Evolutionary conservation across 2,113 vertebrate genomes (phyloP), one percentile per base, ranked within the genome.

Genomic region (Octodon degus): DNA sequence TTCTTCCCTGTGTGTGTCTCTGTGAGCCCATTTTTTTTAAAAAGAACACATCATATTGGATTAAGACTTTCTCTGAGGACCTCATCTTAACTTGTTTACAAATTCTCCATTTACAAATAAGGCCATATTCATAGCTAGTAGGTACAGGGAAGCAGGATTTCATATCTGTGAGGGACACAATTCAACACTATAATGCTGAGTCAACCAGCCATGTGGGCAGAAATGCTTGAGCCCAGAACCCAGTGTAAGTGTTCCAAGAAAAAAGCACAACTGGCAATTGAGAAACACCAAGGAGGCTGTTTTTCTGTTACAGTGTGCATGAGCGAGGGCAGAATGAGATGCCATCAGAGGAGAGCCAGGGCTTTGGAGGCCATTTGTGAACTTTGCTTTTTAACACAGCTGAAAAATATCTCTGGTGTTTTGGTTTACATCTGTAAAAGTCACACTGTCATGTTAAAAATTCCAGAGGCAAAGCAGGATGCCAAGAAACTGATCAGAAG

Each of bases 71-170:
- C 34, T n/a, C 24, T 16, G 77, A 79, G 50, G n/a, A 86, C 47
- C n/a, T 82, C 17, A 55, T 34, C 37, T 96, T 86, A 67, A 89
- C 22, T 89, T 62, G 80, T 50, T 82, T 58, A 55, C 16, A 72
- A 55, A 34, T 91, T 53, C 16, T 63, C 17, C 80, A 30, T 93
- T 89, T 95, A n/a, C 47, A 68, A 60, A 53, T 72, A 86, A 86
- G 37, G 1, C n/a, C 53, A 79, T 5, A 34, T 67, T 93, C 43
- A 43, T 14, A 67, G n/a, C 1, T 30, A 43, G 16, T 40, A 40
- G 40, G 40, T 7, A 8, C n/a, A 25, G 27, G 34, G 47, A 84
- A 37, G 74, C 55, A 85, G 60, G 43, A 30, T 13, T 68, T 85
- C 25, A 47, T n/a, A 22, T 40, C 11, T 30, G 87, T 80, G 40